Evolutionary conservation across 2,113 vertebrate genomes (phyloP).

Genomic region (Poecile atricapillus): DNA sequence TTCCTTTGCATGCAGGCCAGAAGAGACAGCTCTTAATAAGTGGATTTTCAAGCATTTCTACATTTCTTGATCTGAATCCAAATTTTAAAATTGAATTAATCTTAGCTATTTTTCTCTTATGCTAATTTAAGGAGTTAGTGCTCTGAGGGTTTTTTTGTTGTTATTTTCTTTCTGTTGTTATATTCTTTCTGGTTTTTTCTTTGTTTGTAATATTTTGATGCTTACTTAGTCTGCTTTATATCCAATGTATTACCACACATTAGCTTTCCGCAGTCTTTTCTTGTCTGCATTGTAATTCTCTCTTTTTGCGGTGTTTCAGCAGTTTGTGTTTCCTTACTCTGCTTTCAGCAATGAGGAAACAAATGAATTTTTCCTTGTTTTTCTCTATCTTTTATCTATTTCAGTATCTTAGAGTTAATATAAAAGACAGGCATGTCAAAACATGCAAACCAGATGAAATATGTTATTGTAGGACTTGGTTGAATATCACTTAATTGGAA

Average conservation of each 20-base stretch:
- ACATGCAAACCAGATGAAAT: neutral
- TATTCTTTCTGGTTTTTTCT: neutral
- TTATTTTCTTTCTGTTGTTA: rapidly evolving
- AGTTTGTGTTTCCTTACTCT: neutral
- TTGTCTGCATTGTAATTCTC: neutral
- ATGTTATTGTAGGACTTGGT: neutral
- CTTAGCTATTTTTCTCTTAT: neutral
- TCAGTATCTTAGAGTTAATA: neutral
- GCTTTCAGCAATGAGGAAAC: neutral
- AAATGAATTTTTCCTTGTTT: neutral
- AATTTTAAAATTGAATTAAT: neutral
- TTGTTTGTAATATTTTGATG: neutral
- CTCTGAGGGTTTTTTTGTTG: neutral
- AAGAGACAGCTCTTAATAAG: neutral
- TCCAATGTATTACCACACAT: neutral
- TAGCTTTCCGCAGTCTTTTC: neutral
- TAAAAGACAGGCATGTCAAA: neutral
- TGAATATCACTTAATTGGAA: neutral
- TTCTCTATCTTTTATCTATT: neutral
- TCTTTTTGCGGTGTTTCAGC: neutral
- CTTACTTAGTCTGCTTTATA: neutral
- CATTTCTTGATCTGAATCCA: neutral
- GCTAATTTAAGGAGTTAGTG: neutral
- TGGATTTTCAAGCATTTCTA: neutral
- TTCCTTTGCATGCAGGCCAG: neutral